Evolutionary conservation across 2,113 vertebrate genomes (phyloP), one percentile per base, ranked within the genome.

Genomic region (Asarcornis scutulata): DNA sequence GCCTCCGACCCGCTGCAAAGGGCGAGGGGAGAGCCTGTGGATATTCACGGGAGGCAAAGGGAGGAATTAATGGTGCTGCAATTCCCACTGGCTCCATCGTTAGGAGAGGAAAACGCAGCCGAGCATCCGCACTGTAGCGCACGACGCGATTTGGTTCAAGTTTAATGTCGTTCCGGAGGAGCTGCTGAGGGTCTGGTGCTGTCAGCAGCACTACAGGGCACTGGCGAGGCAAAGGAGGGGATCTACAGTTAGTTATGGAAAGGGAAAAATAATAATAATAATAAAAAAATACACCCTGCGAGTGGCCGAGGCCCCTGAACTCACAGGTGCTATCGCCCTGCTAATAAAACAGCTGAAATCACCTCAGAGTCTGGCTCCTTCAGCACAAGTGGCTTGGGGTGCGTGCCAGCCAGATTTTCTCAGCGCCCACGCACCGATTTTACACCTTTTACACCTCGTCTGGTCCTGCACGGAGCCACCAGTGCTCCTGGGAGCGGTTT

Each of bases 51-150:
- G 86, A 86, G 88, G 88, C 38, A 2, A 32, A 16, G 42, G 63
- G 56, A 38, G 58, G n/a, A 90, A 50, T 93, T 91, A 86, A 96
- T 82, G 85, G 84, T 6, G 85, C 90, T 58, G 91, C 86, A 91
- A 91, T 76, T 86, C 95, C 95, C 90, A 11, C 56, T 52, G 85
- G 89, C 93, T 77, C 79, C 13, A 3, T 80, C 88, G 44, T 69
- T 48, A 88, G 93, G 91, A 29, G 20, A 53, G 72, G 94, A 36
- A 91, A 93, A 74, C 1, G 76, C 92, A 17, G 2, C 17, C 15
- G 1, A 82, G 78, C 81, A 20, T 89, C 92, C 62, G 56, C 88
- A 31, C 73, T 88, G 18, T 3, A 7, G 11, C 20, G 86, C 92
- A 75, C 89, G 71, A 1, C 0, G 68, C 62, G 42, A 94, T 96